Conservation (phyloP, 1,140 invertebrate genomes). For the Drosophila eugracilis region DNA sequence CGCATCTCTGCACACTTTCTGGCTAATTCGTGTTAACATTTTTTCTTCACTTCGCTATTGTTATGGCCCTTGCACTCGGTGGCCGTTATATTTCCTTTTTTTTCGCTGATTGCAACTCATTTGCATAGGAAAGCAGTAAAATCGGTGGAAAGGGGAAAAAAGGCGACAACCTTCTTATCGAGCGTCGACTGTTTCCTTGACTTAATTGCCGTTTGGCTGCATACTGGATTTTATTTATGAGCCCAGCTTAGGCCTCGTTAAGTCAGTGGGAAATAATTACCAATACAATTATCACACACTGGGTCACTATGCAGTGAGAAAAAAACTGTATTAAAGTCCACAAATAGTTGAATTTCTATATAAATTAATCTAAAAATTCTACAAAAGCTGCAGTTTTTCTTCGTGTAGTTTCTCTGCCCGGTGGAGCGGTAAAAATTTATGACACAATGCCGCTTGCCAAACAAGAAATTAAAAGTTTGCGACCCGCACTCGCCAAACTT, state of each 20-base stretch:
- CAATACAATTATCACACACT: slow-evolving; percentile 49
- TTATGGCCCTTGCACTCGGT: slow-evolving; percentile 32
- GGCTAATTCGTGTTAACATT: slow-evolving; percentile 75
- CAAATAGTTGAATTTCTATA: not conserved
- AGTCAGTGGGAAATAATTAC: slow-evolving; percentile 56
- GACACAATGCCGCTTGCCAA: slow-evolving; percentile 64
- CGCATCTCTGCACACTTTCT: slow-evolving; percentile 57
- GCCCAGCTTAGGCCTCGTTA: slow-evolving; percentile 37
- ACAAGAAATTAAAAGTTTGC: slow-evolving; percentile 79
- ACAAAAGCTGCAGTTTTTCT: not conserved
- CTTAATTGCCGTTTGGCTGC: slow-evolving; percentile 60
- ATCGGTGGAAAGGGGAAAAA: slow-evolving; percentile 21
- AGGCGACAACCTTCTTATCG: slow-evolving; percentile 58
- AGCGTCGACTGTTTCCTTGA: slow-evolving; percentile 60
- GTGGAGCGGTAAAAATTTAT: slow-evolving; percentile 66
- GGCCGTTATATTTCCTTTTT: slow-evolving; percentile 13
- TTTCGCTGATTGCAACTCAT: slow-evolving; percentile 53
- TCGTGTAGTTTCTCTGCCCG: slow-evolving; percentile 10
- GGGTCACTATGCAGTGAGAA: slow-evolving; percentile 1
- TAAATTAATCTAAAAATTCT: not conserved
- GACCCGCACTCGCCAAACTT: slow-evolving; percentile 67
- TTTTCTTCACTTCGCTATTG: slow-evolving; percentile 32
- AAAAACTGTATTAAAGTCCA: not conserved
- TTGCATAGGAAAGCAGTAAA: slow-evolving; percentile 49
- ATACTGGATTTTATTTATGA: slow-evolving; percentile 55